Percentiles rank a stretch among this genome's conserved stretches.
These are phyloP conservation scores for Perognathus longimembris DNA, from an alignment of 2,113 vertebrate genomes.

Conservation along the genomic window DNA sequence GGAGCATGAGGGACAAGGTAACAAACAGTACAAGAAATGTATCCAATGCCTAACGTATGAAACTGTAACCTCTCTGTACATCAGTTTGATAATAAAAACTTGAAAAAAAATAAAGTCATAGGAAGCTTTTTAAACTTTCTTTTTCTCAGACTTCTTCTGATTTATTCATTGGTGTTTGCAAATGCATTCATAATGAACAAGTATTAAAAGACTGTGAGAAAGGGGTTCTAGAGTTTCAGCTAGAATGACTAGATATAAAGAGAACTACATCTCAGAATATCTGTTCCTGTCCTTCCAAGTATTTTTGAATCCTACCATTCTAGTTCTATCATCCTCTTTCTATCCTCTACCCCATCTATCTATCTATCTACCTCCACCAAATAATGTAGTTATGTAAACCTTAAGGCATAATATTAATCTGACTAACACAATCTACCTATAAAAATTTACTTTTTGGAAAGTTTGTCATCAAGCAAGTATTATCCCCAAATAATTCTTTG, in stretches of 20 bases:
- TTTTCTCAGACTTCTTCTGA: neutral
- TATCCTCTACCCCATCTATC: too few relatives aligned
- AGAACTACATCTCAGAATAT: neutral
- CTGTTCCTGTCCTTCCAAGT: neutral
- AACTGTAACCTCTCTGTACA: too few relatives aligned
- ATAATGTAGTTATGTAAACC: neutral
- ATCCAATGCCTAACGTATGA: too few relatives aligned
- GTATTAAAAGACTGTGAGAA: neutral
- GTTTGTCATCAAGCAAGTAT: neutral
- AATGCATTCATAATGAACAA: neutral
- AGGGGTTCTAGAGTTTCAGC: neutral
- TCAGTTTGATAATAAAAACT: too few relatives aligned
- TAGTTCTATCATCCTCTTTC: neutral
- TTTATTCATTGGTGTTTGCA: neutral
- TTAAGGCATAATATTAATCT: neutral
- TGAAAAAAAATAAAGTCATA: neutral
- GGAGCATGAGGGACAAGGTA: too few relatives aligned
- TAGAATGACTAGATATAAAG: neutral
- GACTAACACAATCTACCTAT: neutral
- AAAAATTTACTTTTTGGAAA: neutral
- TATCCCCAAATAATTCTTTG: neutral
- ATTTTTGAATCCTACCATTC: neutral
- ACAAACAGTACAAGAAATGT: too few relatives aligned
- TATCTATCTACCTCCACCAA: neutral
- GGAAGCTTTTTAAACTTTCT: neutral